Conservation (phyloP, 2,888 invertebrate genomes). For the Stenodera caucasica region DNA sequence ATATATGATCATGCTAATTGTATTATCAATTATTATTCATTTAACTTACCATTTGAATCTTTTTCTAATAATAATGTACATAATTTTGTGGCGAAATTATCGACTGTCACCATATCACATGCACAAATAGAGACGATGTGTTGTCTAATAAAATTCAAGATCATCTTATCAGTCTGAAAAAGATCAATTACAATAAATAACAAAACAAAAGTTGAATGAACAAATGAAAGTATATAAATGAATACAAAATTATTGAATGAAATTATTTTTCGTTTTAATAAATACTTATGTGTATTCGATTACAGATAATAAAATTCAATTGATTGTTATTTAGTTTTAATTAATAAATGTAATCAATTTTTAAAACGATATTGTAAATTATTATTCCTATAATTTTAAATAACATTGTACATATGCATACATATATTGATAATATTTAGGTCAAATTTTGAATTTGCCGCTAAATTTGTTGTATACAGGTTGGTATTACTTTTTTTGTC, state of each 20-base stretch:
- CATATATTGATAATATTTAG: not conserved
- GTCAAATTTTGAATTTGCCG: not conserved
- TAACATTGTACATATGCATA: no score
- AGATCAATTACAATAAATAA: not conserved
- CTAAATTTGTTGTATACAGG: conserved; percentile 14
- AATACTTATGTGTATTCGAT: no score
- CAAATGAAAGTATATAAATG: no score
- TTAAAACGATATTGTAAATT: no score
- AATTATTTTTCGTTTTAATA: no score
- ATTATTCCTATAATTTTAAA: no score
- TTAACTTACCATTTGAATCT: conserved; percentile 57
- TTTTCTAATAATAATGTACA: conserved; percentile 60
- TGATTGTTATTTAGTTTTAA: no score
- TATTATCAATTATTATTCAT: conserved; percentile 4
- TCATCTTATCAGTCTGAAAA: conserved; percentile 4
- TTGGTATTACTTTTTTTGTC: conserved; percentile 17
- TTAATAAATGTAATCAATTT: no score
- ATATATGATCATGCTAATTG: not conserved
- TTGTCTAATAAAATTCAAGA: conserved; percentile 5
- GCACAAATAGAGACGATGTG: conserved; percentile 11
- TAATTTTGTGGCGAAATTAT: conserved; percentile 64
- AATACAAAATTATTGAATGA: no score
- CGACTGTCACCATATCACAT: conserved; percentile 48
- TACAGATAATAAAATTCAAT: no score
- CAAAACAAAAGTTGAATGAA: not conserved